Conservation (phyloP, 1,140 invertebrate species). For the Drosophila erecta region DNA sequence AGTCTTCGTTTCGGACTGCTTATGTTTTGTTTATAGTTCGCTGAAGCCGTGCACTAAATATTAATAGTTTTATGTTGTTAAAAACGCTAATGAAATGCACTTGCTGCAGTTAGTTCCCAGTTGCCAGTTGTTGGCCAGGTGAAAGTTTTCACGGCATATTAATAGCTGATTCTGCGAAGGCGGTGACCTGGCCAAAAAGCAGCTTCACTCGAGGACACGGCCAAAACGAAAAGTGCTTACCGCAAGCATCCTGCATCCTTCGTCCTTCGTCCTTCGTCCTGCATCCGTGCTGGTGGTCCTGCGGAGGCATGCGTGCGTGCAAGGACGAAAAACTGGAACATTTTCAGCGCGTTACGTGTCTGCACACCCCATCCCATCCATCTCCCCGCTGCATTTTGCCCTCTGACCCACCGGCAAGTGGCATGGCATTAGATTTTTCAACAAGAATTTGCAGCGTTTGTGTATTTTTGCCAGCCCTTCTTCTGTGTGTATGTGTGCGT, state of each 20-base stretch:
- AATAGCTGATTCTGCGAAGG: constrained; percentile 55
- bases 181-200: constrained; percentile 48
- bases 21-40: constrained; percentile 68
- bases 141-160: constrained; percentile 54
- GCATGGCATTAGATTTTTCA: constrained; percentile 78
- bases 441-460: constrained; percentile 72
- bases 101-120: constrained; percentile 10
- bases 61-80: constrained; percentile 78
- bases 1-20: constrained; percentile 18
- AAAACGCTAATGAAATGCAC: constrained; percentile 77
- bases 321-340: constrained; percentile 71
- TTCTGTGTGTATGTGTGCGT: not conserved
- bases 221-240: constrained; percentile 73
- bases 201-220: constrained; percentile 57
- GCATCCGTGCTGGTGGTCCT: constrained; percentile 39
- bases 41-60: constrained; percentile 55
- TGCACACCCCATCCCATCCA: constrained; percentile 9
- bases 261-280: constrained; percentile 47
- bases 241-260: constrained; percentile 57
- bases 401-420: constrained; percentile 35
- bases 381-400: constrained; percentile 6
- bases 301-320: constrained; percentile 74
- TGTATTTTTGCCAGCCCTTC: constrained; percentile 54
- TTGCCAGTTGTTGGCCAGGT: constrained; percentile 16
- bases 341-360: constrained; percentile 66